Percentiles rank a stretch among this genome's conserved stretches.
These are phyloP conservation scores for Glaucidium brasilianum DNA, from an alignment of 2,113 vertebrate genomes.

Conservation along the genomic window DNA sequence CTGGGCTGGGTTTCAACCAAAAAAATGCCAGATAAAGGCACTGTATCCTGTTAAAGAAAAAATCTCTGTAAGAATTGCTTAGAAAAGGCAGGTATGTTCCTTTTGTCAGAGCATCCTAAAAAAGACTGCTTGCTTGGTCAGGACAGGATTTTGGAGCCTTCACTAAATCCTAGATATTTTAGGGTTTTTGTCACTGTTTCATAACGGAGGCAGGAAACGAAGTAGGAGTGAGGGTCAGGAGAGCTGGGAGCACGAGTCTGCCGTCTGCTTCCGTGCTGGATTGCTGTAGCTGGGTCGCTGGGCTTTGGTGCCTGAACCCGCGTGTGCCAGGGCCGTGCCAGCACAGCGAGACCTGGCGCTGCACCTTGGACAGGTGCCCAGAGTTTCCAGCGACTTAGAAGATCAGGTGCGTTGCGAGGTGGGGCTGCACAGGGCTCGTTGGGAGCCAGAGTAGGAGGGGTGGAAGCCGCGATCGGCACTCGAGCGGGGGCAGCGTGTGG, in stretches of 20 bases:
- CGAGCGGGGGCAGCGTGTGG: background rate
- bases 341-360: background rate
- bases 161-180: background rate
- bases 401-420: background rate
- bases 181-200: background rate
- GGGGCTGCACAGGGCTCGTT: accelerated
- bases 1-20: background rate
- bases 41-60: background rate
- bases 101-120: background rate
- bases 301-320: background rate
- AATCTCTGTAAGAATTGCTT: background rate
- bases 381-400: accelerated
- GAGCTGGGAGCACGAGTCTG: background rate
- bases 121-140: background rate
- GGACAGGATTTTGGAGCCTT: background rate
- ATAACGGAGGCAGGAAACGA: background rate
- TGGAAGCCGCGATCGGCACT: background rate
- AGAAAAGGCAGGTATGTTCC: background rate
- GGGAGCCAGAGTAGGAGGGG: background rate
- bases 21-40: background rate
- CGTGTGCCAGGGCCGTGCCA: background rate
- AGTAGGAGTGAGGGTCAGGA: background rate
- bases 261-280: background rate
- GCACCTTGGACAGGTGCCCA: background rate
- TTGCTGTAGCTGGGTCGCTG: background rate